A percentile compares a stretch with the other conserved stretches of the same genome.
phyloP scores from a whole-genome alignment of 2,113 vertebrate species.

The Tragelaphus strepsiceros region DNA sequence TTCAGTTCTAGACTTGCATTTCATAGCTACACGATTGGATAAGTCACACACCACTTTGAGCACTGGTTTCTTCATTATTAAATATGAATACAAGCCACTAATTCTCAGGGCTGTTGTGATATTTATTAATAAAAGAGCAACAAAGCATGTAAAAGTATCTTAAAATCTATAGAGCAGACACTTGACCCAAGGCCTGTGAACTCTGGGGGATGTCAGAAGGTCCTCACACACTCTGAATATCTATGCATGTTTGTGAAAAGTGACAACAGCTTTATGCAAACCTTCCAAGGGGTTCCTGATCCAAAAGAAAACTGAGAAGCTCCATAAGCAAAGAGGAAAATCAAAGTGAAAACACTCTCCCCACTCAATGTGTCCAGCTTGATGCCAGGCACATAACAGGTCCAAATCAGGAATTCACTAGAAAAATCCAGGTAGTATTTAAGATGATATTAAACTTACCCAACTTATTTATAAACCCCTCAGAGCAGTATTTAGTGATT shows the following conservation, averaged over 20 bases:
- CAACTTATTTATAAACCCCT: conserved; percentile 27
- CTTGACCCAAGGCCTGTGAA: not conserved
- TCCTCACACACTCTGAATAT: not conserved
- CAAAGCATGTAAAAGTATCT: not conserved
- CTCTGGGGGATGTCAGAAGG: not conserved
- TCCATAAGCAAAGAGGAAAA: not conserved
- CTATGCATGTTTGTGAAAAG: not conserved
- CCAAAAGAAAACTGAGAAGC: not conserved
- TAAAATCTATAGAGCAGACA: not conserved
- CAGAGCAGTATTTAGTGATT: not conserved
- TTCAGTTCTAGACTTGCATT: not conserved
- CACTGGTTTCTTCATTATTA: not conserved
- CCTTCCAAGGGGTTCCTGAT: not conserved
- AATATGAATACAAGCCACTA: not conserved
- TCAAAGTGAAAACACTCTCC: not conserved
- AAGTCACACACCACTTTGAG: not conserved
- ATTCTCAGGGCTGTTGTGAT: not conserved
- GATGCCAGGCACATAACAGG: not conserved
- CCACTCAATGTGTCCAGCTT: not conserved
- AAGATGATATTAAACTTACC: conserved; percentile 24
- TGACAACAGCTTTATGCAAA: not conserved
- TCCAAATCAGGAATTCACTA: not conserved
- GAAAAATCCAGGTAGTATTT: not conserved
- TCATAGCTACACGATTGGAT: not conserved
- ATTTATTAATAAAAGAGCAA: not conserved